Percentiles rank a stretch among this genome's conserved stretches.
These are phyloP conservation scores for Hemicordylus capensis DNA, from an alignment of 2,113 vertebrate genomes.

Conservation along the genomic window DNA sequence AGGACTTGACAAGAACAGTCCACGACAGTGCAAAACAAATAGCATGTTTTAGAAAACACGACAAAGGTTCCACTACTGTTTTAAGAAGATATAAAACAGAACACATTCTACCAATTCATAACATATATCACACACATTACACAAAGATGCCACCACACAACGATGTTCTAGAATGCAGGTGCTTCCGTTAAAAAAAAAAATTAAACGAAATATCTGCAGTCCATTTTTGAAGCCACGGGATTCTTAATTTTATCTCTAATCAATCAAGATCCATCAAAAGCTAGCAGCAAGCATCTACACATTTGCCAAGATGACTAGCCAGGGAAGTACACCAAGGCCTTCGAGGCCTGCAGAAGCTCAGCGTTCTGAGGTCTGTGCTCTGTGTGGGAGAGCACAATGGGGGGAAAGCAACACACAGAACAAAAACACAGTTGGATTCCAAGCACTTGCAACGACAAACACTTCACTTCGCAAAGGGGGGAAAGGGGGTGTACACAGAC, in stretches of 20 bases:
- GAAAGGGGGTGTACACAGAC: neutral
- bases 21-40: constrained; percentile 9
- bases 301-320: neutral
- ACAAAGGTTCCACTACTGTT: neutral
- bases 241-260: neutral
- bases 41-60: neutral
- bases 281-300: neutral
- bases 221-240: neutral
- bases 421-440: constrained; percentile 26
- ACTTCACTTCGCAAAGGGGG: constrained; percentile 28
- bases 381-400: constrained; percentile 13
- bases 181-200: too few species aligned
- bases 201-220: neutral
- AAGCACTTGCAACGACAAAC: constrained; percentile 21
- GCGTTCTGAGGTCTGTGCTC: constrained; percentile 10
- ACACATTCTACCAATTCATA: neutral
- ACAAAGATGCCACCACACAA: neutral
- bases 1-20: neutral
- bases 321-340: constrained; percentile 21
- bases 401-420: constrained; percentile 19
- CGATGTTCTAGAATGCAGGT: neutral
- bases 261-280: constrained; percentile 2
- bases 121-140: neutral
- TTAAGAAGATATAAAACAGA: too few species aligned
- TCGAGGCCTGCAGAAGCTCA: neutral